These are phyloP conservation scores for Rhipidura dahli DNA, from an alignment of 2,113 vertebrate species.

Conservation along the genomic window DNA sequence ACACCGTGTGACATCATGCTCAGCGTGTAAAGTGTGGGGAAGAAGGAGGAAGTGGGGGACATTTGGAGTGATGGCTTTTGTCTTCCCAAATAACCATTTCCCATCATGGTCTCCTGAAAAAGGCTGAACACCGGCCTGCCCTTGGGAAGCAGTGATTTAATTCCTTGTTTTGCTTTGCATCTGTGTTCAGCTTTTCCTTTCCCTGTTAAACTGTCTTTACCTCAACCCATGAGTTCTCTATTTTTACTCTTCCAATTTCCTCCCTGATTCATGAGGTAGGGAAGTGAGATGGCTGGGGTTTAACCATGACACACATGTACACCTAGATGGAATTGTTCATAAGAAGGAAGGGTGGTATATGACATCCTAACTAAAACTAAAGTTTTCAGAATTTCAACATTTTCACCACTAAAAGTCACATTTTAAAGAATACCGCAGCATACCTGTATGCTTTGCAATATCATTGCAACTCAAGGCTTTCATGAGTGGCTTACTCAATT, in stretches of 20 bases:
- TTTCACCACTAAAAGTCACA: background rate
- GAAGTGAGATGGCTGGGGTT: background rate
- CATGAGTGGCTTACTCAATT: background rate
- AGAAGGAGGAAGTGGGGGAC: background rate
- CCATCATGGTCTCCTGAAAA: background rate
- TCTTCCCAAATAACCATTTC: background rate
- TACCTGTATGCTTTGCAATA: background rate
- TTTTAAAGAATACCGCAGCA: background rate
- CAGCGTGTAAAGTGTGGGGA: background rate
- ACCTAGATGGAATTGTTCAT: background rate
- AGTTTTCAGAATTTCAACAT: background rate
- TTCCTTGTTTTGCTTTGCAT: background rate
- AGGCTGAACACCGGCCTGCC: background rate
- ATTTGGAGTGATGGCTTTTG: background rate
- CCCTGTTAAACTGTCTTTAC: no score
- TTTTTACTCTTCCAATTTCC: background rate
- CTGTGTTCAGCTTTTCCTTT: background rate
- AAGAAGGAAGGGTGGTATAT: background rate
- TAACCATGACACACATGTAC: background rate
- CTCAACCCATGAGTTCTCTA: background rate
- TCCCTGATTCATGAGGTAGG: rapidly evolving
- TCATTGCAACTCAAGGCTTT: background rate
- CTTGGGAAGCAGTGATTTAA: background rate
- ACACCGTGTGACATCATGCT: background rate
- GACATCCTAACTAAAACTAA: background rate